phyloP scores from a whole-genome alignment of 2,888 invertebrate genomes.

The Glyphotaelius pellucidus region DNA sequence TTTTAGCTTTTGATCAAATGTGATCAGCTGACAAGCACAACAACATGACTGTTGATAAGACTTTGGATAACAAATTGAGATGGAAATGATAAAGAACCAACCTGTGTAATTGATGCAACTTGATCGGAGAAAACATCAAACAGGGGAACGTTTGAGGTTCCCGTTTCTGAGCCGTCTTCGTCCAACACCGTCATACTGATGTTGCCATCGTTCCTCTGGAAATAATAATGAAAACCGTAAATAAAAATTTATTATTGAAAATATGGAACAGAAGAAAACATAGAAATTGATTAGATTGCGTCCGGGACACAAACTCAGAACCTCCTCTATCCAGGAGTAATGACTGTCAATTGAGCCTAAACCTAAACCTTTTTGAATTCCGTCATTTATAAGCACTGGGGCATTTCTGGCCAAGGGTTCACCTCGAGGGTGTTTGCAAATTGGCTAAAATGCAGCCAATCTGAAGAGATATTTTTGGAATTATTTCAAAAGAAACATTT shows the following conservation, averaged over 20 bases:
- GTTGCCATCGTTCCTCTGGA: conserved; percentile 75
- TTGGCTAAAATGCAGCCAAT: too few species aligned
- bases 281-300: not conserved
- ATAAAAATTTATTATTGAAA: conserved; percentile 30
- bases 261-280: not conserved
- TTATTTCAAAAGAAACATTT: too few species aligned
- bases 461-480: too few species aligned
- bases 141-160: conserved; percentile 92
- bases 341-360: too few species aligned
- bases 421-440: too few species aligned
- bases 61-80: not conserved
- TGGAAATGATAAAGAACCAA: conserved; percentile 68
- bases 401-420: too few species aligned
- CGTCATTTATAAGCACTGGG: too few species aligned
- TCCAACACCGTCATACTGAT: conserved; percentile 76
- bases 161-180: conserved; percentile 78
- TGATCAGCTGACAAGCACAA: too few species aligned
- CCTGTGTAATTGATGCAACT: conserved; percentile 96
- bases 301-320: not conserved
- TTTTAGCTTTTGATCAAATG: too few species aligned
- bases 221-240: conserved; percentile 52
- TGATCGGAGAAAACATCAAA: conserved; percentile 99
- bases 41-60: too few species aligned
- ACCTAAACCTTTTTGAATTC: too few species aligned
- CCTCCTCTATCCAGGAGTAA: too few species aligned